Evolutionary conservation across 2,797 vertebrate genomes (phyloP).

Genomic region (Mastacembelus armatus): DNA sequence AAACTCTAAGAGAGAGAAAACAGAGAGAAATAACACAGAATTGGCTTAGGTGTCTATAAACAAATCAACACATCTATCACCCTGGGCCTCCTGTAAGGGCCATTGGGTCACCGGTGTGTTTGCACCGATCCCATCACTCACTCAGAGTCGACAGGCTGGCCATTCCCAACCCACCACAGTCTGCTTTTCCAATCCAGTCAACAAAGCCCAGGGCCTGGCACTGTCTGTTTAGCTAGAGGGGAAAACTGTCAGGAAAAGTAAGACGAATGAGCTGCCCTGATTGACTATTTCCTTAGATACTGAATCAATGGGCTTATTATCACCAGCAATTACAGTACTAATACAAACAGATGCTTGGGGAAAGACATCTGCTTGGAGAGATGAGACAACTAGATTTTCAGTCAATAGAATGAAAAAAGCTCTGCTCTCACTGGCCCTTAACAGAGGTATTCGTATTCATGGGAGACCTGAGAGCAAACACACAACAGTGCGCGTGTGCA

Average conservation of each 20-base stretch:
- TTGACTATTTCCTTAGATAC: constrained; percentile 93
- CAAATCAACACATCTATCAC: constrained; percentile 86
- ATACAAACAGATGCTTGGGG: constrained; percentile 93
- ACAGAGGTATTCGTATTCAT: constrained; percentile 84
- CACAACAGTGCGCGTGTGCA: constrained; percentile 34
- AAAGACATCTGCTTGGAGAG: constrained; percentile 88
- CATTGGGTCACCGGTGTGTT: constrained; percentile 83
- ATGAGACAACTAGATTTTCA: constrained; percentile 84
- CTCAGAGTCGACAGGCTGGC: constrained; percentile 80
- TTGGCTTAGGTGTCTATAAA: constrained; percentile 77
- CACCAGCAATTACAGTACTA: constrained; percentile 92
- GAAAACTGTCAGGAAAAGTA: constrained; percentile 91
- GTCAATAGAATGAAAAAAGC: constrained; percentile 84
- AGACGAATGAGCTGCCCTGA: constrained; percentile 92
- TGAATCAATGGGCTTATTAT: constrained; percentile 96
- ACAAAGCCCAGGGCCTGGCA: constrained; percentile 84
- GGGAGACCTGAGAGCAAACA: constrained; percentile 73
- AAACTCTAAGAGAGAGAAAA: constrained; percentile 42
- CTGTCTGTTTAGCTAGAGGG: constrained; percentile 88
- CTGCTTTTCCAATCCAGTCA: constrained; percentile 82
- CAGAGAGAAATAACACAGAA: constrained; percentile 61
- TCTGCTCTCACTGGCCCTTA: constrained; percentile 73
- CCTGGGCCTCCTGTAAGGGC: constrained; percentile 81
- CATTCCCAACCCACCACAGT: constrained; percentile 80
- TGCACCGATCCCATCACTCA: constrained; percentile 84